A percentile compares a stretch with the other conserved stretches of the same genome.
phyloP scores from a whole-genome alignment of 2,797 vertebrate species.

The Crypturellus tataupa region DNA sequence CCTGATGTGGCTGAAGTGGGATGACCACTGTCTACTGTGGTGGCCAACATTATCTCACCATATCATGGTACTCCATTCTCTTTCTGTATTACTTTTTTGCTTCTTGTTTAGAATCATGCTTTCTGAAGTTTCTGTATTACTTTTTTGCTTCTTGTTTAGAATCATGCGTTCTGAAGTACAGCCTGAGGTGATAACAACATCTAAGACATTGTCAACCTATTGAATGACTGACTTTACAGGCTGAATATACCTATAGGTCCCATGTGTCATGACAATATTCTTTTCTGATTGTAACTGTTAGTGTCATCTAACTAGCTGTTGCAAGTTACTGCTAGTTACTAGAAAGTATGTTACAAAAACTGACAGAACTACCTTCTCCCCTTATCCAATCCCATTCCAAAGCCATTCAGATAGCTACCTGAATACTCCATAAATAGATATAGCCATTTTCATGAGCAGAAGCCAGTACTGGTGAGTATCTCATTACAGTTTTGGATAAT shows the following conservation, averaged over 20 bases:
- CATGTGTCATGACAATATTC: neutral
- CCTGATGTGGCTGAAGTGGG: neutral
- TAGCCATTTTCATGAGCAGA: slow-evolving; percentile 76
- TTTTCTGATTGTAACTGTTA: neutral
- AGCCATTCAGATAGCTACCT: slow-evolving; percentile 49
- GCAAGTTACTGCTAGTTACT: neutral
- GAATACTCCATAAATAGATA: slow-evolving; percentile 72
- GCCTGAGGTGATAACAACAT: neutral
- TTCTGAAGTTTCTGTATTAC: neutral
- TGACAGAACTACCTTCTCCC: neutral
- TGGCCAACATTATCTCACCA: neutral
- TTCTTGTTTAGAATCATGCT: neutral
- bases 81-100: neutral
- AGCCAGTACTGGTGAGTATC: slow-evolving; percentile 54
- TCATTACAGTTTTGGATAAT: neutral
- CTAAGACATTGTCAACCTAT: neutral
- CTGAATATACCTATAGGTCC: neutral
- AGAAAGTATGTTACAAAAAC: neutral
- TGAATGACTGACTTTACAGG: neutral
- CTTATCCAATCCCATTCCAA: neutral
- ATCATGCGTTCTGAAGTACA: neutral
- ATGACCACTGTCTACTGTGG: neutral
- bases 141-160: neutral
- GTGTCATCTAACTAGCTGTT: neutral
- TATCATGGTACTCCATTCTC: neutral